Evolutionary conservation across 2,888 invertebrate species (phyloP).

Genomic region (Temnothorax ravouxi): DNA sequence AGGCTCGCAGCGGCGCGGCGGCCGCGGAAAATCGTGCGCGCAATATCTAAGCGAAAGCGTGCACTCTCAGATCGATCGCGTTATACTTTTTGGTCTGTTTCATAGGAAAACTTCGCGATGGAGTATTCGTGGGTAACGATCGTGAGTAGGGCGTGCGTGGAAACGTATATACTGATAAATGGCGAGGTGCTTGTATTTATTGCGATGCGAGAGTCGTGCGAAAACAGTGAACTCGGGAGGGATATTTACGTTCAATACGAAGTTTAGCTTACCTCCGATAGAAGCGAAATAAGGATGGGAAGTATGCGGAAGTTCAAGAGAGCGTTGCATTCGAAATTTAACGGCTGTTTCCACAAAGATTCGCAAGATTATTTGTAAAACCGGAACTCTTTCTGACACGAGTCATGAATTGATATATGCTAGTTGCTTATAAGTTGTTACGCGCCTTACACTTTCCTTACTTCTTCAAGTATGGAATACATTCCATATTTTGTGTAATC

Average conservation of each 20-base stretch:
- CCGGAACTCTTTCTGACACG: conserved; percentile 1
- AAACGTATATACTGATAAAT: conserved; percentile 48
- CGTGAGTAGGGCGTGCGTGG: conserved; percentile 29
- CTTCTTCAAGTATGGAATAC: not conserved
- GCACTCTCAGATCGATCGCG: conserved; percentile 73
- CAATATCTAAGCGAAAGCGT: conserved; percentile 73
- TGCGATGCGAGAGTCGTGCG: conserved; percentile 43
- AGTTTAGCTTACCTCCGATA: conserved; percentile 2
- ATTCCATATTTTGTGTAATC: not conserved
- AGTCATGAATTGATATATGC: not conserved
- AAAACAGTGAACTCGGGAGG: conserved; percentile 32
- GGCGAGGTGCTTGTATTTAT: conserved; percentile 46
- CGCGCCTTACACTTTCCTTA: not conserved
- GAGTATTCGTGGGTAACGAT: conserved; percentile 29
- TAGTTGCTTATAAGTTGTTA: not conserved
- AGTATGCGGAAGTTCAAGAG: conserved; percentile 15
- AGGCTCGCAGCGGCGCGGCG: conserved; percentile 60
- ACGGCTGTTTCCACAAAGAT: conserved; percentile 17
- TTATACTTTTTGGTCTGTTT: conserved; percentile 73
- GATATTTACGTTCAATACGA: conserved; percentile 34
- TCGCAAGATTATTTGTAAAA: conserved; percentile 11
- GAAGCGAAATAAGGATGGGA: not conserved
- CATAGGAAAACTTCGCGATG: conserved; percentile 19
- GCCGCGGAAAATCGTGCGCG: conserved; percentile 77
- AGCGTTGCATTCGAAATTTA: conserved; percentile 42